Evolutionary conservation across 2,888 invertebrate species (phyloP).

Genomic region (Sinhomidia bicolor): DNA sequence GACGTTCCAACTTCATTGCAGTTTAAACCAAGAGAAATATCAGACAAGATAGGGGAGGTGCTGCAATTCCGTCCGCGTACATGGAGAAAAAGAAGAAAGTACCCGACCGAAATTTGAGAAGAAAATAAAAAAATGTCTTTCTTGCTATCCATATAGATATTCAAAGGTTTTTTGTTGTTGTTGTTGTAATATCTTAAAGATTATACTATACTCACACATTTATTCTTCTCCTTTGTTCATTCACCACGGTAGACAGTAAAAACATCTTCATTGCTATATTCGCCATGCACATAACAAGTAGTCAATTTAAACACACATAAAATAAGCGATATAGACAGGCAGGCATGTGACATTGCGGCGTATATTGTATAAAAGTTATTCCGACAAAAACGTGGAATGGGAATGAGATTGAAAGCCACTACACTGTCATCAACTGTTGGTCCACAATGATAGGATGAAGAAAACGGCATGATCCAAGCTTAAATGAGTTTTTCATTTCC

Average conservation of each 20-base stretch:
- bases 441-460: background rate
- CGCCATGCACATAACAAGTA: conserved; percentile 22
- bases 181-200: background rate
- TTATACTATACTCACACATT: no score
- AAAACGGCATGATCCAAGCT: conserved; percentile 28
- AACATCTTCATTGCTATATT: conserved; percentile 42
- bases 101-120: background rate
- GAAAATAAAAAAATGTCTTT: background rate
- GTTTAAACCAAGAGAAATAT: no score
- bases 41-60: no score
- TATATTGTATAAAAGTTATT: no score
- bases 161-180: conserved; percentile 8
- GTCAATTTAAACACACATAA: conserved; percentile 12
- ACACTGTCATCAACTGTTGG: conserved; percentile 14
- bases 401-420: background rate
- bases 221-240: no score
- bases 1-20: no score
- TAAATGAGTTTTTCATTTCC: conserved; percentile 53
- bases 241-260: no score
- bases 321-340: background rate
- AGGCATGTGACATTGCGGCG: no score
- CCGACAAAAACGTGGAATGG: no score
- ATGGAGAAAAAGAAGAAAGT: no score
- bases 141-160: conserved; percentile 22
- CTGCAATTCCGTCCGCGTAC: no score